Conservation (phyloP, 2,888 invertebrate genomes). For the Carabus problematicus region DNA sequence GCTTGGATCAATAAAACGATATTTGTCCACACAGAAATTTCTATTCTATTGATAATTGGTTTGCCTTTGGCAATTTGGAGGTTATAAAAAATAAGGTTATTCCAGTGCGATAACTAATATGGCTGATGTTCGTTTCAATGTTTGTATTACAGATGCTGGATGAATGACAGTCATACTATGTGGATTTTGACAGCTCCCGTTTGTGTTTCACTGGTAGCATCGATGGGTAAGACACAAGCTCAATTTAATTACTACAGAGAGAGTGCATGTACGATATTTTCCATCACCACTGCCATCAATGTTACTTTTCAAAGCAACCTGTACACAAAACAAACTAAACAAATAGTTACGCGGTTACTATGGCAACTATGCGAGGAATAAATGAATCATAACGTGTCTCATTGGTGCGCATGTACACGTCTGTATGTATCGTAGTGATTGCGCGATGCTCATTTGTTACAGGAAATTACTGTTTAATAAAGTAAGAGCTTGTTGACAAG, state of each 20-base stretch:
- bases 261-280: background rate
- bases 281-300: background rate
- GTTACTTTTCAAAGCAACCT: background rate
- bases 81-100: too few relatives aligned
- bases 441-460: background rate
- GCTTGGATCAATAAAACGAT: too few relatives aligned
- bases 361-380: too few relatives aligned
- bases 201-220: slow-evolving; percentile 65
- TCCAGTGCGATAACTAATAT: background rate
- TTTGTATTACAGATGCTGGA: slow-evolving; percentile 69
- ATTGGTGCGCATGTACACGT: background rate
- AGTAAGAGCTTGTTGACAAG: background rate
- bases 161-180: slow-evolving; percentile 67
- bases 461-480: slow-evolving; percentile 5
- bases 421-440: background rate
- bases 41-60: too few relatives aligned
- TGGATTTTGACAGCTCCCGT: slow-evolving; percentile 73
- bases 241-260: too few relatives aligned
- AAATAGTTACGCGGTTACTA: too few relatives aligned
- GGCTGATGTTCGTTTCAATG: background rate
- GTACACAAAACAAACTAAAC: too few relatives aligned
- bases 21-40: too few relatives aligned
- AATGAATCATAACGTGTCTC: too few relatives aligned
- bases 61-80: too few relatives aligned
- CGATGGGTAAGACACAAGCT: slow-evolving; percentile 63